These are phyloP conservation scores for Amniataba percoides DNA, from an alignment of 2,797 vertebrate species.

Conservation along the genomic window DNA sequence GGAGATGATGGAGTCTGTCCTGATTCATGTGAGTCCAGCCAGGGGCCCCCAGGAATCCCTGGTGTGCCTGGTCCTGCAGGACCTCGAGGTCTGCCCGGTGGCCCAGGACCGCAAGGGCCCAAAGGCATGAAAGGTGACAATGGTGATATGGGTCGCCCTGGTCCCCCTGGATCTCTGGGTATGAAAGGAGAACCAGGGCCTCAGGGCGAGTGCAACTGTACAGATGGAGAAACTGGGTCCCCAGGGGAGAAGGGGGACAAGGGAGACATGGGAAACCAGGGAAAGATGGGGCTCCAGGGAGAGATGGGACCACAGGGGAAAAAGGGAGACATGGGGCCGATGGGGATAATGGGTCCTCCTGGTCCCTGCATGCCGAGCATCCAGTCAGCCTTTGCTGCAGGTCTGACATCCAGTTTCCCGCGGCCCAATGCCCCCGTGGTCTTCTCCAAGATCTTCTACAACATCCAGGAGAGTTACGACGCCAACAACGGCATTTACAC, in stretches of 20 bases:
- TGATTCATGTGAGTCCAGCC: conserved; percentile 52
- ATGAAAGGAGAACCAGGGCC: conserved; percentile 67
- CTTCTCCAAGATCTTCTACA: conserved; percentile 70
- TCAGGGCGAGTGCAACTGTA: conserved; percentile 66
- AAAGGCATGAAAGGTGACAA: conserved; percentile 72
- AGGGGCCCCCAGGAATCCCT: conserved; percentile 55
- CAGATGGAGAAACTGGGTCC: conserved; percentile 43
- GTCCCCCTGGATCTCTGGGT: conserved; percentile 59
- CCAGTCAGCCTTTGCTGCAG: conserved; percentile 75
- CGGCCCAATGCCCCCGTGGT: conserved; percentile 57
- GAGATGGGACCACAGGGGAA: conserved; percentile 21
- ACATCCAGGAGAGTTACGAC: conserved; percentile 68
- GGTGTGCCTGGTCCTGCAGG: conserved; percentile 74
- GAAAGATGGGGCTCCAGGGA: conserved; percentile 33
- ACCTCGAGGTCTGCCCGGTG: conserved; percentile 65
- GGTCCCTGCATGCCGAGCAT: conserved; percentile 77
- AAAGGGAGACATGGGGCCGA: conserved; percentile 63
- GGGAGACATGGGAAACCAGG: conserved; percentile 46
- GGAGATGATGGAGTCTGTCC: conserved; percentile 77
- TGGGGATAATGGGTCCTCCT: conserved; percentile 72
- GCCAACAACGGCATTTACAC: conserved; percentile 66
- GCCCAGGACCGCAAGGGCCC: conserved; percentile 45
- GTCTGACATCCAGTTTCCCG: conserved; percentile 57
- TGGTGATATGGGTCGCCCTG: conserved; percentile 62
- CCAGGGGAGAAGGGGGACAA: conserved; percentile 45